Conservation (phyloP, 1,140 invertebrate genomes). For the Pseudoatta argentina region DNA sequence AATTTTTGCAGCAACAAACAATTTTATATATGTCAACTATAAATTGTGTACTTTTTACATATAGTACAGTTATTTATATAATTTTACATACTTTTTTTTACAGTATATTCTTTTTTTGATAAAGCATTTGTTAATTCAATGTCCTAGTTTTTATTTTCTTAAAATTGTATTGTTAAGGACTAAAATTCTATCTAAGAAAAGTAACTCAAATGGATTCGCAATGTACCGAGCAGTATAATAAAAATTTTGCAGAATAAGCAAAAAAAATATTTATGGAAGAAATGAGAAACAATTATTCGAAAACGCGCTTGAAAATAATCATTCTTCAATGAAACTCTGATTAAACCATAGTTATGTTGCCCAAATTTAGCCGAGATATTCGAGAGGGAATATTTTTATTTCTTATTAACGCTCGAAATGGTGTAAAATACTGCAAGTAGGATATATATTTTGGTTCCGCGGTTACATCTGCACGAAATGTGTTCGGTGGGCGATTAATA, state of each 20-base stretch:
- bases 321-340: slow-evolving; percentile 36
- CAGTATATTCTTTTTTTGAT: not conserved
- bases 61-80: no score
- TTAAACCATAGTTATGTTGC: slow-evolving; percentile 18
- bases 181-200: not conserved
- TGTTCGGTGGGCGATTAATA: slow-evolving; percentile 33
- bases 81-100: no score
- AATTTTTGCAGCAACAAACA: no score
- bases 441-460: slow-evolving; percentile 48
- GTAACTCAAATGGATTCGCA: not conserved
- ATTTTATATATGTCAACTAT: no score
- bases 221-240: not conserved
- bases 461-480: slow-evolving; percentile 9
- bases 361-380: slow-evolving; percentile 39
- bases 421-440: slow-evolving; percentile 13
- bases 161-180: not conserved
- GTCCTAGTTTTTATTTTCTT: not conserved
- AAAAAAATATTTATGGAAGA: not conserved
- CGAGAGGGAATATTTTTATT: slow-evolving; percentile 49
- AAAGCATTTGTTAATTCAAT: not conserved
- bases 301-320: slow-evolving; percentile 20
- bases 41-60: no score
- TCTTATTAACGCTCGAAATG: slow-evolving; percentile 9
- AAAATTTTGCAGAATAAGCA: not conserved
- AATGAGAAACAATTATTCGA: slow-evolving; percentile 3